Percentiles rank a stretch among this genome's conserved stretches.
These are phyloP conservation scores for Larimichthys polyactis DNA, from an alignment of 2,113 vertebrate species.

Conservation along the genomic window DNA sequence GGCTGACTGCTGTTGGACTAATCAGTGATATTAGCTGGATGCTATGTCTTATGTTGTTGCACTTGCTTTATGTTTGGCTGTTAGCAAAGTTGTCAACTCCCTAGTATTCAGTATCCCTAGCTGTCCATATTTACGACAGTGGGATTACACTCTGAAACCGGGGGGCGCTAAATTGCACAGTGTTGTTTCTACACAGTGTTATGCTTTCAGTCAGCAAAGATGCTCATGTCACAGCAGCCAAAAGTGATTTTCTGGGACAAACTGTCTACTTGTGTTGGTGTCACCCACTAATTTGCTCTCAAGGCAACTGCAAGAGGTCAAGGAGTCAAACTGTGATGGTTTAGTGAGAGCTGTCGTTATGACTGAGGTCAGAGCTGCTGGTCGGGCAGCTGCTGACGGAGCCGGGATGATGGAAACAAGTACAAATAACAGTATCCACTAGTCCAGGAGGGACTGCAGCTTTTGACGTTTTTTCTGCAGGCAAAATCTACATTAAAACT, in stretches of 20 bases:
- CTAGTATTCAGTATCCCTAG: too few species aligned
- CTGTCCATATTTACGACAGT: too few species aligned
- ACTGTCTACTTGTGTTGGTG: conserved; percentile 11
- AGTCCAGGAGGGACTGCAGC: background rate
- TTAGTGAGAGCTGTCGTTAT: conserved; percentile 16
- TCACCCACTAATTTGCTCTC: conserved; percentile 43
- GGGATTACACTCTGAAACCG: background rate
- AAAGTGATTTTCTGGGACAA: conserved; percentile 21
- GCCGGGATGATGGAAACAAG: background rate
- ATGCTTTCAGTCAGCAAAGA: background rate
- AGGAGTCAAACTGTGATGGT: conserved; percentile 43
- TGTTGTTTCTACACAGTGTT: background rate
- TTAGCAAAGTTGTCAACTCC: too few species aligned
- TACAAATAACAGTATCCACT: background rate
- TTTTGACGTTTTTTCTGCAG: conserved; percentile 3
- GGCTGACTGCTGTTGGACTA: too few species aligned
- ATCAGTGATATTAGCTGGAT: too few species aligned
- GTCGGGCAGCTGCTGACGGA: conserved; percentile 12
- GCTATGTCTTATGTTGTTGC: too few species aligned
- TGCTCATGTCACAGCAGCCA: conserved; percentile 10
- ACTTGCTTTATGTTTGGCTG: too few species aligned
- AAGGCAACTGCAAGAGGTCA: conserved; percentile 37
- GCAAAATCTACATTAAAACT: background rate
- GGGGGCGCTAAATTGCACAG: too few species aligned
- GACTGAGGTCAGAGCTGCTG: conserved; percentile 54